Evolutionary conservation across 2,113 vertebrate species (phyloP).

Genomic region (Plecotus auritus): DNA sequence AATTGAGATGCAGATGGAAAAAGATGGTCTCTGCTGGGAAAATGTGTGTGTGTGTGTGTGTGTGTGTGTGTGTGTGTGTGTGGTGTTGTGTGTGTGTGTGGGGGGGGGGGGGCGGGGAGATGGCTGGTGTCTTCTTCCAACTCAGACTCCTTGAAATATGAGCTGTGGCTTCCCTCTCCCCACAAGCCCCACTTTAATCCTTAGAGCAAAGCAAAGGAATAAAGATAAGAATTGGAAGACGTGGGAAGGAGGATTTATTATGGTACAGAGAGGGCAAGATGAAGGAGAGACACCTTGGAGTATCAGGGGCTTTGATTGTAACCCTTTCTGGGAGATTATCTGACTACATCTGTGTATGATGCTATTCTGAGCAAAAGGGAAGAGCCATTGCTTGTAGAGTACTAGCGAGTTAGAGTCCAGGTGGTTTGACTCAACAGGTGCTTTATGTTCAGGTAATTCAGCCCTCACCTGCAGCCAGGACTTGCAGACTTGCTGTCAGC

Average conservation of each 20-base stretch:
- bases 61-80: neutral
- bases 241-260: neutral
- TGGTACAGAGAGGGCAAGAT: neutral
- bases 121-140: neutral
- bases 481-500: neutral
- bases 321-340: neutral
- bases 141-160: neutral
- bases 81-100: neutral
- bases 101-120: too few relatives aligned
- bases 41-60: neutral
- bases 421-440: neutral
- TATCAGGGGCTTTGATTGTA: neutral
- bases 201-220: neutral
- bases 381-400: slow-evolving; percentile 42
- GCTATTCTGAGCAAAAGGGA: neutral
- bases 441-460: neutral
- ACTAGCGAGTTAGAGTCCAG: slow-evolving; percentile 35
- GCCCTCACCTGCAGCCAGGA: neutral
- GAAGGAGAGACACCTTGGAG: neutral
- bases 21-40: neutral
- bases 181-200: neutral
- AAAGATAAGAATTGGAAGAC: neutral
- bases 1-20: neutral
- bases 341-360: slow-evolving; percentile 1
- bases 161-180: neutral